phyloP scores from a whole-genome alignment of 2,888 invertebrate species.

The Gryllus longicercus region DNA sequence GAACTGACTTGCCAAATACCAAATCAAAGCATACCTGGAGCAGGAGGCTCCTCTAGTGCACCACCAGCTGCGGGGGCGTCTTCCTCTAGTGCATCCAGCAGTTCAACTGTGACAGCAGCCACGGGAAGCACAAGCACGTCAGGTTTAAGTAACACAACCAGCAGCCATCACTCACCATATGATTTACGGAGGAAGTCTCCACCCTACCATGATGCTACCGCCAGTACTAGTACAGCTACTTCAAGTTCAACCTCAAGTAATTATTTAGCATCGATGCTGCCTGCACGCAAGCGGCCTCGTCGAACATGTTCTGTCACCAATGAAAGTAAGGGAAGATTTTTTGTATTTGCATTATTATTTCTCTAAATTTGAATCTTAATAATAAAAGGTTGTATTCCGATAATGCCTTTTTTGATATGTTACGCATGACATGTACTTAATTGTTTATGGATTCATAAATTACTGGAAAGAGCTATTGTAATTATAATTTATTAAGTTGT shows the following conservation, averaged over 20 bases:
- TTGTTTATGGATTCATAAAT: background rate
- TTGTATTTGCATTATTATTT: too few relatives aligned
- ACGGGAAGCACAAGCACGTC: constrained; percentile 46
- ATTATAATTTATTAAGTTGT: background rate
- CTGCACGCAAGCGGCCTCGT: constrained; percentile 79
- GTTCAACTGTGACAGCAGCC: constrained; percentile 43
- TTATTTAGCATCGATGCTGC: constrained; percentile 63
- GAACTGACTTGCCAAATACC: constrained; percentile 58
- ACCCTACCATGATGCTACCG: constrained; percentile 61
- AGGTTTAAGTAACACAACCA: constrained; percentile 52
- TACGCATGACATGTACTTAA: too few relatives aligned
- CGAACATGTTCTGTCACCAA: constrained; percentile 58
- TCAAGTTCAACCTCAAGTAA: constrained; percentile 52
- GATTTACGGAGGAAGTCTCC: constrained; percentile 84
- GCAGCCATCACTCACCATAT: constrained; percentile 80
- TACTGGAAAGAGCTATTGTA: background rate
- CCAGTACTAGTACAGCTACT: constrained; percentile 56
- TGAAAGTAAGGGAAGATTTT: constrained; percentile 45
- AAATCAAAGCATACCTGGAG: constrained; percentile 58
- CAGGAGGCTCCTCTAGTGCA: constrained; percentile 36
- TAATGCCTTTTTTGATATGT: too few relatives aligned
- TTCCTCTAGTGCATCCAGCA: constrained; percentile 35
- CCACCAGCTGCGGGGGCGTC: constrained; percentile 37
- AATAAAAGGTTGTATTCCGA: too few relatives aligned
- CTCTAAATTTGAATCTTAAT: too few relatives aligned